Conservation (phyloP, 2,888 invertebrate genomes). For the Rapana venosa region DNA sequence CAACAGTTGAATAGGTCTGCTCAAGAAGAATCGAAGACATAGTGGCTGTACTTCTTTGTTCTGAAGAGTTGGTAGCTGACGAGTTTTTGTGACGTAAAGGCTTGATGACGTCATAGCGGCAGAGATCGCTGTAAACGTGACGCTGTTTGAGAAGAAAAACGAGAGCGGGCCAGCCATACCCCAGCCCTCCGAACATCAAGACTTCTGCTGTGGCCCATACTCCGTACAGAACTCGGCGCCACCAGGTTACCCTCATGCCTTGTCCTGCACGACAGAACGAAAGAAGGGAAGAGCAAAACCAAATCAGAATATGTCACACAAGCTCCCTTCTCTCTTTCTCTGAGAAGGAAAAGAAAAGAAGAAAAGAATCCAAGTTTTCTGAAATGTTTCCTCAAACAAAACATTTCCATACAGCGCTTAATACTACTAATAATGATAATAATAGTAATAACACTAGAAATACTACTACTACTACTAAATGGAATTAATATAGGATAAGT, state of each 20-base stretch:
- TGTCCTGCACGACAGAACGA: neutral
- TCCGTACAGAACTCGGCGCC: constrained; percentile 7
- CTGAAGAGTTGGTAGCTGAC: neutral
- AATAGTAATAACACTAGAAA: no score
- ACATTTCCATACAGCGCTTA: no score
- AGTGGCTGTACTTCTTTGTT: no score
- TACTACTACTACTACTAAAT: no score
- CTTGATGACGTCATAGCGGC: constrained; percentile 28
- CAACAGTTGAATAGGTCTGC: no score
- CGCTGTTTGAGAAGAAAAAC: constrained; percentile 58
- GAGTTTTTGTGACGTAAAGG: neutral
- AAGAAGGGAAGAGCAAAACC: neutral
- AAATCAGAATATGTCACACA: no score
- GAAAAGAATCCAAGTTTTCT: no score
- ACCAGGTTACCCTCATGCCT: neutral
- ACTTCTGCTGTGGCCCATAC: constrained; percentile 57
- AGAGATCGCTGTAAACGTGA: constrained; percentile 55
- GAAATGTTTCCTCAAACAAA: no score
- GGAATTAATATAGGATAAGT: no score
- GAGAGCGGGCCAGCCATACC: constrained; percentile 59
- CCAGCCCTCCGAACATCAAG: constrained; percentile 55
- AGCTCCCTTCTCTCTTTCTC: neutral
- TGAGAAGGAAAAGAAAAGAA: neutral
- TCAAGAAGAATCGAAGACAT: no score
- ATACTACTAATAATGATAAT: no score